Evolutionary conservation across 2,797 vertebrate species (phyloP).

Genomic region (Girardinus metallicus): DNA sequence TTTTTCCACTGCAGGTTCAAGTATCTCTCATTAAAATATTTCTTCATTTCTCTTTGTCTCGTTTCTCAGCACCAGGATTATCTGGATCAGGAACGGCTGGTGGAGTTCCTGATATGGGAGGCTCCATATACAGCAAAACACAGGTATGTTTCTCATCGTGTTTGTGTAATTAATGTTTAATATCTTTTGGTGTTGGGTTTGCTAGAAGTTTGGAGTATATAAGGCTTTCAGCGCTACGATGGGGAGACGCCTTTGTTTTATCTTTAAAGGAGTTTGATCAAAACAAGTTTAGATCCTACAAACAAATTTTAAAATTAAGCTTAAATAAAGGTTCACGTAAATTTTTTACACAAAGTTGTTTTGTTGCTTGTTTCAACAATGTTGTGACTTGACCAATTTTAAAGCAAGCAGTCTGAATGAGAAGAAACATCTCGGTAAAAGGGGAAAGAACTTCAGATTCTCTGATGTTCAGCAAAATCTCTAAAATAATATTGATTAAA

Average conservation of each 20-base stretch:
- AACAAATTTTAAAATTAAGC: background rate
- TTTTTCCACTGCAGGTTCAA: conserved; percentile 4
- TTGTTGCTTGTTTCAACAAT: background rate
- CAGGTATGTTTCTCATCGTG: conserved; percentile 81
- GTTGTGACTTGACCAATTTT: background rate
- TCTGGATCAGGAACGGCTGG: conserved; percentile 82
- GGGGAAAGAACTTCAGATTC: background rate
- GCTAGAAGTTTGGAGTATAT: background rate
- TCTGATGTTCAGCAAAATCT: background rate
- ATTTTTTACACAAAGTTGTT: background rate
- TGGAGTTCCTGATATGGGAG: conserved; percentile 92
- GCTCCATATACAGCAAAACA: conserved; percentile 93
- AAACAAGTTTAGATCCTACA: background rate
- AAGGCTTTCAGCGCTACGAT: background rate
- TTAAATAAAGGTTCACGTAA: background rate
- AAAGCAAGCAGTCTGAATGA: background rate
- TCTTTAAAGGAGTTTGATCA: background rate
- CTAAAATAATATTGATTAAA: background rate
- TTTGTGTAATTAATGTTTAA: background rate
- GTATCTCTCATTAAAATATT: background rate
- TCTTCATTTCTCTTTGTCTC: conserved; percentile 6
- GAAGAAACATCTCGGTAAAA: background rate
- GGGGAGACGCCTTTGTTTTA: background rate
- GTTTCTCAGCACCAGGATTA: conserved; percentile 73
- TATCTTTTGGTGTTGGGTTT: background rate